A percentile compares a stretch with the other conserved stretches of the same genome.
Conservation (phyloP, 1,140 invertebrate species). For the Neodiprion virginianus region DNA sequence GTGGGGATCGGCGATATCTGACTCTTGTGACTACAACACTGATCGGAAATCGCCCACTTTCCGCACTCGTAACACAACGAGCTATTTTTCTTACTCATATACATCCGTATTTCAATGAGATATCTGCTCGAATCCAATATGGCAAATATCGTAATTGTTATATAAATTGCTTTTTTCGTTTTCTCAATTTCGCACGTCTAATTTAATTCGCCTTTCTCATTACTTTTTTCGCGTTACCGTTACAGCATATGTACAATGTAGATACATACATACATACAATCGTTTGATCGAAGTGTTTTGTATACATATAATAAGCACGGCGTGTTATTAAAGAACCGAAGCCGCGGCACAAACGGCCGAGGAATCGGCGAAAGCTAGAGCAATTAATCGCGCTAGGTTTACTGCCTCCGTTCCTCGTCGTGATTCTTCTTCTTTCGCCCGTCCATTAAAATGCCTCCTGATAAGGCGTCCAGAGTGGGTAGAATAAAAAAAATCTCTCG, state of each 20-base stretch:
- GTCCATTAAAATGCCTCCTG: background rate
- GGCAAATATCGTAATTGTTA: background rate
- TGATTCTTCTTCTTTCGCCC: background rate
- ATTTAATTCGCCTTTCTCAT: background rate
- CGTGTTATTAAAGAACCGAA: background rate
- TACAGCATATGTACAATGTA: background rate
- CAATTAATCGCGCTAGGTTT: background rate
- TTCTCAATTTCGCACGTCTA: background rate
- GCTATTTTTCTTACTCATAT: background rate
- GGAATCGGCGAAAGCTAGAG: conserved; percentile 6
- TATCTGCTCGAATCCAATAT: background rate
- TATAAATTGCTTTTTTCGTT: background rate
- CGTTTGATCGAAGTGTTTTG: too few species aligned
- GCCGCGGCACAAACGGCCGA: background rate
- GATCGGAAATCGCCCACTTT: background rate
- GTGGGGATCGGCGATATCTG: background rate
- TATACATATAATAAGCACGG: background rate
- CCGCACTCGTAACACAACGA: background rate
- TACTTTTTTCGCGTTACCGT: background rate
- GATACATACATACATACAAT: too few species aligned
- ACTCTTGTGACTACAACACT: background rate
- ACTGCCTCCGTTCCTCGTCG: background rate
- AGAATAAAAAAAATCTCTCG: background rate
- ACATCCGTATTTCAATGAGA: background rate
- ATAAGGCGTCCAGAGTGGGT: background rate